Conservation (phyloP, 2,888 invertebrate genomes). For the Cantharis nigra region DNA sequence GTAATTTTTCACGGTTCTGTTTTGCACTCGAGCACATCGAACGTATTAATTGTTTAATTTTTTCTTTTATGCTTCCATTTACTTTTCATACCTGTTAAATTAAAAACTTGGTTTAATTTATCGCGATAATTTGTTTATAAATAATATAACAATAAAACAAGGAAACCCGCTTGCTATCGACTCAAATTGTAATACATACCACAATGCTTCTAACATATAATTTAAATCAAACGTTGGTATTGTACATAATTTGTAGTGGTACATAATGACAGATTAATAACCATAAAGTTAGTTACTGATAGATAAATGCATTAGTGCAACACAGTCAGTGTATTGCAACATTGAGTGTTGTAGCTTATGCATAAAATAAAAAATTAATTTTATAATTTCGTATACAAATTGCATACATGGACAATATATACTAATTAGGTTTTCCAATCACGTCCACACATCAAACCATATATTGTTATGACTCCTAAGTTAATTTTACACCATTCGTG, state of each 20-base stretch:
- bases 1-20: neutral
- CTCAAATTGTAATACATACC: neutral
- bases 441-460: neutral
- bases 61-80: neutral
- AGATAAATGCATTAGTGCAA: neutral
- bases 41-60: neutral
- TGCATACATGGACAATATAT: neutral
- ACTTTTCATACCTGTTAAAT: neutral
- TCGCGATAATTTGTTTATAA: conserved; percentile 16
- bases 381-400: neutral
- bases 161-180: conserved; percentile 13
- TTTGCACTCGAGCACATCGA: neutral
- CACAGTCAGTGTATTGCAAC: neutral
- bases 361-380: neutral
- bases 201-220: neutral
- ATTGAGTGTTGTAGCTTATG: neutral
- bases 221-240: neutral
- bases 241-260: neutral
- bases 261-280: neutral
- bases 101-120: conserved; percentile 8
- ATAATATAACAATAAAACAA: conserved; percentile 7
- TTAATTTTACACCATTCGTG: too few species aligned
- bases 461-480: too few species aligned
- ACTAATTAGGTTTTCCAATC: neutral
- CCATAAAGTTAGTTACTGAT: neutral